Conservation (phyloP, 1,140 invertebrate genomes). For the Ladona fulva region DNA sequence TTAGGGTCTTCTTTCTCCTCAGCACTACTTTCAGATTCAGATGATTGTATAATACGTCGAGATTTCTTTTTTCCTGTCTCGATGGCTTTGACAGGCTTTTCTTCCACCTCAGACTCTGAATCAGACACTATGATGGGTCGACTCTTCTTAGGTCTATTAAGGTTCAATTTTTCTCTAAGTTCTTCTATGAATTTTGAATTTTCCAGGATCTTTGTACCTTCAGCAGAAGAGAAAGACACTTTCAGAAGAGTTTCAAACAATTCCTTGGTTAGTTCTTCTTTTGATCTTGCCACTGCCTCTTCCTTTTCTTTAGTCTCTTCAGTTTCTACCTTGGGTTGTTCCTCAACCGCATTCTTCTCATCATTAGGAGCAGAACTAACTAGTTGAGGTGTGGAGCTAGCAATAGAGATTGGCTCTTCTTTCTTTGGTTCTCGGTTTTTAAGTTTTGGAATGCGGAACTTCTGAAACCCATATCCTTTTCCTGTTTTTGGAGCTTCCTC, state of each 20-base stretch:
- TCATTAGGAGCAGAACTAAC: background rate
- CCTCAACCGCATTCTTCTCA: background rate
- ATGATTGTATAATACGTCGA: background rate
- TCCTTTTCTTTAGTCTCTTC: background rate
- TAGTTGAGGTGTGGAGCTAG: background rate
- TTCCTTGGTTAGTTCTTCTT: conserved; percentile 23
- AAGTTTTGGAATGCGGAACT: conserved; percentile 55
- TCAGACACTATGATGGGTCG: conserved; percentile 30
- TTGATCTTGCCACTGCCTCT: background rate
- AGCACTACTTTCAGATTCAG: conserved; percentile 6
- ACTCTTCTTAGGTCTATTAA: conserved; percentile 30
- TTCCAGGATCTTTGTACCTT: conserved; percentile 29
- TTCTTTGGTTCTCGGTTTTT: conserved; percentile 32
- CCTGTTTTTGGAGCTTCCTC: conserved; percentile 35
- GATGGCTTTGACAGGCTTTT: conserved; percentile 28
- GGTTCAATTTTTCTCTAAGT: conserved; percentile 26
- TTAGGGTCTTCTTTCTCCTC: conserved; percentile 18
- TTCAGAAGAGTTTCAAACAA: conserved; percentile 29
- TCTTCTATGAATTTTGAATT: conserved; percentile 28
- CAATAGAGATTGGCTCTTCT: background rate
- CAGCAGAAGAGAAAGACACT: conserved; percentile 29
- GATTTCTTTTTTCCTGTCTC: conserved; percentile 28
- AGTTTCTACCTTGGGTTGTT: background rate
- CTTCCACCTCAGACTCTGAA: conserved; percentile 25
- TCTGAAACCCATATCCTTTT: conserved; percentile 47